Evolutionary conservation across 2,797 vertebrate species (phyloP).

Genomic region (Phataginus tetradactyla): DNA sequence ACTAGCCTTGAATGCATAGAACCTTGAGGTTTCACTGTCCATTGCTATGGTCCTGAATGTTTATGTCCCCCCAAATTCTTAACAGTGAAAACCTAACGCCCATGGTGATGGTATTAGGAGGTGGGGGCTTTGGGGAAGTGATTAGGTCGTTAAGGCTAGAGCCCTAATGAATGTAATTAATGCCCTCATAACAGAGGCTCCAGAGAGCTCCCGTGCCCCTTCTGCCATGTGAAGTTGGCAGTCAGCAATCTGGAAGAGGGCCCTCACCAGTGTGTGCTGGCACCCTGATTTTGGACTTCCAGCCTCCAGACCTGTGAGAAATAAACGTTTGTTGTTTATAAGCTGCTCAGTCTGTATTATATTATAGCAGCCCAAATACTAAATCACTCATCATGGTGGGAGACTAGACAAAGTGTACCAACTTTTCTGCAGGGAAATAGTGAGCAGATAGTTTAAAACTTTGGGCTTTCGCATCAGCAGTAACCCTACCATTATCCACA

Average conservation of each 20-base stretch:
- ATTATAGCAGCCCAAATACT: neutral
- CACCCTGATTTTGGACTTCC: neutral
- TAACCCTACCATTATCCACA: neutral
- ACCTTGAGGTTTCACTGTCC: neutral
- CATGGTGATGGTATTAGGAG: neutral
- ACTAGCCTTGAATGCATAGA: neutral
- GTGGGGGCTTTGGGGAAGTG: neutral
- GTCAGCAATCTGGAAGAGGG: neutral
- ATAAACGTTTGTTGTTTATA: neutral
- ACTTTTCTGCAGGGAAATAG: constrained; percentile 1
- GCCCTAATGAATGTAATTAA: neutral
- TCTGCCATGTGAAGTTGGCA: neutral
- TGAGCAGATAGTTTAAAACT: neutral
- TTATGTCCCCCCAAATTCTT: neutral
- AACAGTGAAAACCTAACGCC: neutral
- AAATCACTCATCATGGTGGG: neutral
- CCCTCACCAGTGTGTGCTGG: neutral
- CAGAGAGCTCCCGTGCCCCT: neutral
- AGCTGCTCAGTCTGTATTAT: neutral
- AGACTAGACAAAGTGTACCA: neutral
- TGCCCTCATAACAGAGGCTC: neutral
- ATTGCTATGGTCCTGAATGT: neutral
- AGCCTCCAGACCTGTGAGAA: neutral
- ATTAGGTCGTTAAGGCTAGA: neutral
- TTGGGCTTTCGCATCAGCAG: neutral